Conservation (phyloP, 2,888 invertebrate genomes). For the Caenorhabditis angaria region DNA sequence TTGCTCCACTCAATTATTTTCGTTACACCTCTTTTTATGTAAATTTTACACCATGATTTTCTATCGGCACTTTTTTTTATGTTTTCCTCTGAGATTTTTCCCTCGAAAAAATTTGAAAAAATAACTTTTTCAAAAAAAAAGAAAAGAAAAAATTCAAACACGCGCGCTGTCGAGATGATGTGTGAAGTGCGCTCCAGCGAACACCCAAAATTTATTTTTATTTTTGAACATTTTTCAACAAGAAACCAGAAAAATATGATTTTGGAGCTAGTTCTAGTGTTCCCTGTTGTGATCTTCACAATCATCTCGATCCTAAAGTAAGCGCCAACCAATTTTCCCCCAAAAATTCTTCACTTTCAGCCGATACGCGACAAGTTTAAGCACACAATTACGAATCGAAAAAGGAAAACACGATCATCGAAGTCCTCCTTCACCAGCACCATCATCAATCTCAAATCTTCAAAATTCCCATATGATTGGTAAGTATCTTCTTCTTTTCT, state of each 20-base stretch:
- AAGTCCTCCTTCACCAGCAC: conserved; percentile 48
- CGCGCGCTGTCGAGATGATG: neutral
- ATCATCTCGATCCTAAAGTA: conserved; percentile 8
- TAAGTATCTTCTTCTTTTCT: conserved; percentile 11
- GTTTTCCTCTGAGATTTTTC: neutral
- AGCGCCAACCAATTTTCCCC: neutral
- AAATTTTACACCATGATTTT: neutral
- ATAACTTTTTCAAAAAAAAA: no score
- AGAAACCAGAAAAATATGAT: neutral
- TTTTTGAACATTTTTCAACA: neutral
- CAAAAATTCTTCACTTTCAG: conserved; percentile 22
- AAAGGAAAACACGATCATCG: conserved; percentile 41
- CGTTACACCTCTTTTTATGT: neutral
- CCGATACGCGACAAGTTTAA: conserved; percentile 63
- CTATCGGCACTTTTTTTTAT: neutral
- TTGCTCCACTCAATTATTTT: neutral
- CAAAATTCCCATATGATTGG: conserved; percentile 54
- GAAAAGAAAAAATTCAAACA: neutral
- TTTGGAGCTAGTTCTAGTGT: conserved; percentile 2
- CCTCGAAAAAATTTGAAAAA: neutral
- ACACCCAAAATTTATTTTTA: neutral
- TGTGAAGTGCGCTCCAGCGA: neutral
- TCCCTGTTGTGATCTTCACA: conserved; percentile 4
- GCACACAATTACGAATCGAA: conserved; percentile 62
- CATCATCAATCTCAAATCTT: conserved; percentile 29